Evolutionary conservation across 2,113 vertebrate species (phyloP).

Genomic region (Rana temporaria): DNA sequence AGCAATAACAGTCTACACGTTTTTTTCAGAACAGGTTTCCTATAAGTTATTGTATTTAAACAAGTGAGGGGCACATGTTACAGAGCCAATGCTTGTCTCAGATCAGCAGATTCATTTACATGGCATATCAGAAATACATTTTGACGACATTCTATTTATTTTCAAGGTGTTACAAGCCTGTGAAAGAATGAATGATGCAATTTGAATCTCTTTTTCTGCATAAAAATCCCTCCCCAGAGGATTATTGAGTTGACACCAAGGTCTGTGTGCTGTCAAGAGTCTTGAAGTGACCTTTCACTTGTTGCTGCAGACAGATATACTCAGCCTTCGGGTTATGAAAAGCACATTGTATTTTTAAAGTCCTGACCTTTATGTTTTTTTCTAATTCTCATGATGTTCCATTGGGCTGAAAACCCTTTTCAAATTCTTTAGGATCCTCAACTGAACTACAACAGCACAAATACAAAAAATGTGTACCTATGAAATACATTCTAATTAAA

Average conservation of each 20-base stretch:
- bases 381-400: constrained; percentile 6
- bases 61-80: no score
- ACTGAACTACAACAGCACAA: constrained; percentile 16
- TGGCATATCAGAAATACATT: constrained; percentile 4
- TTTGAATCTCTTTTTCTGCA: constrained; percentile 21
- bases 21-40: no score
- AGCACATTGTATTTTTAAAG: constrained; percentile 52
- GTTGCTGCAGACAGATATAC: constrained; percentile 28
- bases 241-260: constrained; percentile 43
- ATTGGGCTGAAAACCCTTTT: constrained; percentile 8
- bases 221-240: constrained; percentile 25
- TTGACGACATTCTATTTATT: background rate
- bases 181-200: constrained; percentile 9
- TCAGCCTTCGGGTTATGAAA: constrained; percentile 42
- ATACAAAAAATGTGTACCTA: background rate
- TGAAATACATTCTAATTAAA: background rate
- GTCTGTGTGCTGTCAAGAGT: constrained; percentile 22
- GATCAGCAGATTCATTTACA: background rate
- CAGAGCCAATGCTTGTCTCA: background rate
- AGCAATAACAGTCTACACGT: no score
- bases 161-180: background rate
- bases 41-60: no score
- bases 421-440: background rate
- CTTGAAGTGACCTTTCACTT: constrained; percentile 53
- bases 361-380: constrained; percentile 51